A percentile compares a stretch with the other conserved stretches of the same genome.
phyloP scores from a whole-genome alignment of 2,888 invertebrate genomes.

The Sarcophaga rosellei region DNA sequence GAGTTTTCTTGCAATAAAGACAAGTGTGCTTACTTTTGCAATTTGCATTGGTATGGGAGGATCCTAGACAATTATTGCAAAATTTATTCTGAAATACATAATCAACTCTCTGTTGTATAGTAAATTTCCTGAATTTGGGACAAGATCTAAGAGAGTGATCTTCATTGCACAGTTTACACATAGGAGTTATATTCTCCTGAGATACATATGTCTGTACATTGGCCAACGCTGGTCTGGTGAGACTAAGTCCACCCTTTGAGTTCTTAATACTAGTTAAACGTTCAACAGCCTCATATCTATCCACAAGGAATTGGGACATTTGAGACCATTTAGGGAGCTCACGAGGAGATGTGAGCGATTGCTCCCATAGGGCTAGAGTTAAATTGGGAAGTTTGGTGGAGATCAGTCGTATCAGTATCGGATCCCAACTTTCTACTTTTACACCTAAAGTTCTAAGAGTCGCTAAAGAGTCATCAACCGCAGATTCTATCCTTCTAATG shows the following conservation, averaged over 20 bases:
- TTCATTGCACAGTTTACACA: background rate
- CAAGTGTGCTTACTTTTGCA: background rate
- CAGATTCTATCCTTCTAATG: too few species aligned
- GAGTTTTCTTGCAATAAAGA: background rate
- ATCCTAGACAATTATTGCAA: too few species aligned
- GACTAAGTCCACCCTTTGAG: background rate
- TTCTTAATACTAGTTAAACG: background rate
- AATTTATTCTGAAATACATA: background rate
- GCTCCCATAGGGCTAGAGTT: background rate
- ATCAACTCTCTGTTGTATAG: background rate
- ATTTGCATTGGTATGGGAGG: background rate
- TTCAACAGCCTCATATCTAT: slow-evolving; percentile 16
- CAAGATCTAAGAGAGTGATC: background rate
- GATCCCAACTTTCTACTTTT: slow-evolving; percentile 3
- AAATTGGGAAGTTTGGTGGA: too few species aligned
- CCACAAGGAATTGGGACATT: slow-evolving; percentile 19
- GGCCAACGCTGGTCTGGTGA: background rate
- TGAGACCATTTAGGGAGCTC: slow-evolving; percentile 21
- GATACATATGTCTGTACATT: background rate
- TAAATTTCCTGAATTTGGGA: background rate
- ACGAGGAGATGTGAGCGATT: slow-evolving; percentile 9
- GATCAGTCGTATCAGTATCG: background rate
- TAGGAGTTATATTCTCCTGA: background rate
- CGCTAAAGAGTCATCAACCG: too few species aligned
- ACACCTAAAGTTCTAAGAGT: background rate